These are phyloP conservation scores for Corvus moneduloides DNA, from an alignment of 2,113 vertebrate species.

Conservation along the genomic window DNA sequence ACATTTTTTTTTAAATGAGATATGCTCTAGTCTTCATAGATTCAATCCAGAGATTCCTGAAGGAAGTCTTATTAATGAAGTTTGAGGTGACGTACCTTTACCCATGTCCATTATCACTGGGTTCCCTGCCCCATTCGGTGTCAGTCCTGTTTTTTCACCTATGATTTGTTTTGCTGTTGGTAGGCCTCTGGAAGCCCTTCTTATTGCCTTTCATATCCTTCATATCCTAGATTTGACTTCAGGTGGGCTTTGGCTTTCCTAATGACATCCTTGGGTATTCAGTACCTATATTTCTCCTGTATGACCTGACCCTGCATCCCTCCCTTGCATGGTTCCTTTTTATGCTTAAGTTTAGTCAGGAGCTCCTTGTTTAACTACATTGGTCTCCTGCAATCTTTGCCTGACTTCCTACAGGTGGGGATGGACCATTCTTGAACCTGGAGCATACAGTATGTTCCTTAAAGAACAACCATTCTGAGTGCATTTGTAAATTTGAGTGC, in stretches of 20 bases:
- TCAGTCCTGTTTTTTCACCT: background rate
- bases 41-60: background rate
- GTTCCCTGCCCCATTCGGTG: background rate
- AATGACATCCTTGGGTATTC: background rate
- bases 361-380: background rate
- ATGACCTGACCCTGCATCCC: background rate
- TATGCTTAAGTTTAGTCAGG: background rate
- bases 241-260: background rate
- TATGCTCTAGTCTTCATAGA: background rate
- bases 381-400: background rate
- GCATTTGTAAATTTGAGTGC: background rate
- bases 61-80: background rate
- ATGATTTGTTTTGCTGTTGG: background rate
- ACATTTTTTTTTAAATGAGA: background rate
- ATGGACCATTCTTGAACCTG: background rate
- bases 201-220: background rate
- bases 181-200: background rate
- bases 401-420: background rate
- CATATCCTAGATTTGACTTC: background rate
- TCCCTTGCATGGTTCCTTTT: background rate
- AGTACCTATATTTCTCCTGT: background rate
- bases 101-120: background rate
- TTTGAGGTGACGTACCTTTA: background rate
- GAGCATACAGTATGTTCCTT: background rate
- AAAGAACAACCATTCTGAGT: background rate